Percentiles rank a stretch among this genome's conserved stretches.
Evolutionary conservation across 2,888 invertebrate genomes (phyloP).

Genomic region (Drosophila heteroneura): DNA sequence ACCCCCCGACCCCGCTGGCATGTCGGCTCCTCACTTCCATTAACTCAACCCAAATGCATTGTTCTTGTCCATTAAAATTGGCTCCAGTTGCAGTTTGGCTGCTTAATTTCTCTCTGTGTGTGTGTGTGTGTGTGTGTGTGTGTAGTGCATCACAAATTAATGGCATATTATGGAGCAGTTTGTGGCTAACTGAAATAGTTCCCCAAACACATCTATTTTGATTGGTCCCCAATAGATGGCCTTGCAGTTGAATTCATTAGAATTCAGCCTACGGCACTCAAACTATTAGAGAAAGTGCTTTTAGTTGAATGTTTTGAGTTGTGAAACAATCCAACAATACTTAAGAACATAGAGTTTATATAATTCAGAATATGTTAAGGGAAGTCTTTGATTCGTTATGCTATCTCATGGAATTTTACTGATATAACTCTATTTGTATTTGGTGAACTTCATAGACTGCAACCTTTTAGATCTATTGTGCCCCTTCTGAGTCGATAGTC

Average conservation of each 20-base stretch:
- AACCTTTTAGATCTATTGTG: background rate
- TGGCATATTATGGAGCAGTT: slow-evolving; percentile 48
- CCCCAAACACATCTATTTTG: slow-evolving; percentile 16
- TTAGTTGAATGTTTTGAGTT: background rate
- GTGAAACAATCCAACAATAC: background rate
- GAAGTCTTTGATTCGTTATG: background rate
- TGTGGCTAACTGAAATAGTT: slow-evolving; percentile 31
- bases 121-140: background rate
- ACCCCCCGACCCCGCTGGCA: background rate
- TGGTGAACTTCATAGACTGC: background rate
- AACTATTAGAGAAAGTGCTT: background rate
- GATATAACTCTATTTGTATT: background rate
- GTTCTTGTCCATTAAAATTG: slow-evolving; percentile 45
- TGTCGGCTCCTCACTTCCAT: slow-evolving; percentile 24
- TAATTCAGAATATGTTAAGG: background rate
- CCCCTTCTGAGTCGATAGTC: background rate
- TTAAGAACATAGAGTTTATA: background rate
- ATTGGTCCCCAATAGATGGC: background rate
- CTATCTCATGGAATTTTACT: background rate
- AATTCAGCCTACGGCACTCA: background rate
- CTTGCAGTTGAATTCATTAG: background rate
- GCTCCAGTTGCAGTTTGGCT: slow-evolving; percentile 6
- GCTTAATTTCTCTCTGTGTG: slow-evolving; percentile 3
- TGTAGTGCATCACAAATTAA: slow-evolving; percentile 32
- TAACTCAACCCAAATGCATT: slow-evolving; percentile 35